Base-by-base conservation (phyloP, 2,113 vertebrate species). In the Prionailurus bengalensis region DNA sequence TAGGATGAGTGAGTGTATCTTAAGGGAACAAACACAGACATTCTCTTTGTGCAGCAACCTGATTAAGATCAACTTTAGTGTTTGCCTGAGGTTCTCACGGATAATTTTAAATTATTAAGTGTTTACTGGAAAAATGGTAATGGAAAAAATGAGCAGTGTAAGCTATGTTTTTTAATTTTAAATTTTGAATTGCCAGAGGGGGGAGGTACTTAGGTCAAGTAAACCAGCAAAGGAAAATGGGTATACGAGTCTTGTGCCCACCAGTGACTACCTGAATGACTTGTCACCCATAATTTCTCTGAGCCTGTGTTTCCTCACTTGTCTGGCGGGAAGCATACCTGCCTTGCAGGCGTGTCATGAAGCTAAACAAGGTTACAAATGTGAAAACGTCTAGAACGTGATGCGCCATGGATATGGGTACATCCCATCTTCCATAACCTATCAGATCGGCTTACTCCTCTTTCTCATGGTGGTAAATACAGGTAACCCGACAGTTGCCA, bases 61-160 rank as follows among this genome's bases (percentile, higher is more conserved):
- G 48, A 48, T 87, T 87, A 88, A 93, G 92, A 91, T 87, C 84
- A 65, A 84, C 88, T 95, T 74, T 80, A 84, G 48, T 39, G 23
- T 97, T 91, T 68, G 55, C 86, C 65, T 16, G 55, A 84, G 65
- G 65, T 51, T 84, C 53, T 73, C 51, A 21, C 42, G 61, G 85
- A 93, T 55, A 95, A 73, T 16, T 74, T 82, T 81, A 42, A 94
- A 51, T 91, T 39, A 71, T 53, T 93, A 79, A 87, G 45, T 66
- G 53, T 42, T 66, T 82, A 45, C 53, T 55, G n/a, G 31, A 73
- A 92, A 95, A 81, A 42, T 3, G 25, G 27, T 68, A 68, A 73
- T 84, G 63, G 65, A 73, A 73, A 83, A 82, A 81, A 16, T 31
- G 45, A 53, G 31, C 45, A 79, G 33, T 33, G 53, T 48, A 89